A percentile compares a stretch with the other conserved stretches of the same genome.
Evolutionary conservation across 1,140 invertebrate species (phyloP).

Genomic region (Drosophila kikkawai): DNA sequence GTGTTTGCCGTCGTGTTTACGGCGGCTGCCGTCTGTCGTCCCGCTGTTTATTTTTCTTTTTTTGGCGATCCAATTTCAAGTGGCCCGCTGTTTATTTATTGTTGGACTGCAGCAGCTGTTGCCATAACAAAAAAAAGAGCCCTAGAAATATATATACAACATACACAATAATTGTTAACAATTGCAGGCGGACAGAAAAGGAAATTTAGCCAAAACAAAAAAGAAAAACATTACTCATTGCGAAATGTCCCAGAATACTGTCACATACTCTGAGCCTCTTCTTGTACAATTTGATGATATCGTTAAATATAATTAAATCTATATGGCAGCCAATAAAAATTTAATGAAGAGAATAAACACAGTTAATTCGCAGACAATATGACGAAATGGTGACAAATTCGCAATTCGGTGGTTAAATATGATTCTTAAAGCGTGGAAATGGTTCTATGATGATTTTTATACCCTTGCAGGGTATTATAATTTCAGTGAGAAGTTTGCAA

Average conservation of each 20-base stretch:
- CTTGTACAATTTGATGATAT: constrained; percentile 53
- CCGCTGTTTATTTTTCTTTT: constrained; percentile 74
- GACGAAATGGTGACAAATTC: neutral
- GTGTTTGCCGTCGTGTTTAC: constrained; percentile 39
- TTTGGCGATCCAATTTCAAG: constrained; percentile 81
- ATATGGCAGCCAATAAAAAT: constrained; percentile 8
- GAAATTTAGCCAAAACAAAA: constrained; percentile 55
- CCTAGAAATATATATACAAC: constrained; percentile 15
- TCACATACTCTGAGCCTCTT: neutral
- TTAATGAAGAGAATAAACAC: constrained; percentile 19
- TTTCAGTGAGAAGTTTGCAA: no score
- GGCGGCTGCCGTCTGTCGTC: constrained; percentile 32
- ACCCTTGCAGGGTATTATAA: no score
- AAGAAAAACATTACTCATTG: constrained; percentile 14
- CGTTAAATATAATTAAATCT: constrained; percentile 39
- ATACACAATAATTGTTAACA: constrained; percentile 69
- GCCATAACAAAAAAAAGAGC: constrained; percentile 64
- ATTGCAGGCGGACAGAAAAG: constrained; percentile 38
- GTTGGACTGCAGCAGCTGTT: constrained; percentile 75
- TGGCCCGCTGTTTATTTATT: constrained; percentile 79
- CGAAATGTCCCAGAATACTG: constrained; percentile 24
- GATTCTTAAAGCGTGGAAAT: neutral
- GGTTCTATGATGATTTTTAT: neutral
- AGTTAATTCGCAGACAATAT: constrained; percentile 2
- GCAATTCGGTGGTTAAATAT: neutral